Evolutionary conservation across 2,113 vertebrate genomes (phyloP).

Genomic region (Procavia capensis): DNA sequence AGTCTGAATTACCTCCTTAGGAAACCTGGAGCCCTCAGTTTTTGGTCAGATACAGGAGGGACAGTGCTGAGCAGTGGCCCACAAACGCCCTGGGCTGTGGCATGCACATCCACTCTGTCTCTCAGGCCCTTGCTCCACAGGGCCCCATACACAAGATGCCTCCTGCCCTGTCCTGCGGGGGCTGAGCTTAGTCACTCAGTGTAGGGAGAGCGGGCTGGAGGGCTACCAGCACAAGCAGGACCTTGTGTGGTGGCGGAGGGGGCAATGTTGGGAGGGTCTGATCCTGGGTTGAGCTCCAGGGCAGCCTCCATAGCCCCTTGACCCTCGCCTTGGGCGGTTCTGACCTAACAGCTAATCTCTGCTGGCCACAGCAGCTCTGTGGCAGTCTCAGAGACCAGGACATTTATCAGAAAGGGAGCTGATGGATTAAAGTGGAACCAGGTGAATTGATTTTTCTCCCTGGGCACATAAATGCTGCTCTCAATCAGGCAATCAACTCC

Average conservation of each 20-base stretch:
- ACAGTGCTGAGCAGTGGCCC: neutral
- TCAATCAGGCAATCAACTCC: constrained; percentile 26
- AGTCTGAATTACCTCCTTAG: neutral
- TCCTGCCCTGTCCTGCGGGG: too few relatives aligned
- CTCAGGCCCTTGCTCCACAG: neutral
- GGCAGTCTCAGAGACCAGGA: neutral
- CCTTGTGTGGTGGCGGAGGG: neutral
- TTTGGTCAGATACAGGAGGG: neutral
- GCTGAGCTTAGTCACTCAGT: neutral
- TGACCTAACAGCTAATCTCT: neutral
- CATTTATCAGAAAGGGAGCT: constrained; percentile 58
- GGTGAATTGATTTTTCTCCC: constrained; percentile 39
- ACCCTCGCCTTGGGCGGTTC: neutral
- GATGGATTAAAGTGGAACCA: constrained; percentile 56
- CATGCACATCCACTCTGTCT: fast-evolving
- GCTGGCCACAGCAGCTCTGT: neutral
- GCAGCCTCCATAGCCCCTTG: neutral
- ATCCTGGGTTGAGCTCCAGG: neutral
- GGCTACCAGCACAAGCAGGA: neutral
- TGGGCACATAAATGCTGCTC: constrained; percentile 29
- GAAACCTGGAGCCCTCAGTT: neutral
- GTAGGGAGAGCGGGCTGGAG: neutral
- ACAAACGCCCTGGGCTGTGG: neutral
- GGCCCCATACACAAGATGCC: neutral
- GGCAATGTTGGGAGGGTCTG: neutral